Evolutionary conservation across 2,888 invertebrate genomes (phyloP).

Genomic region (Poecilobothrus nobilitatus): DNA sequence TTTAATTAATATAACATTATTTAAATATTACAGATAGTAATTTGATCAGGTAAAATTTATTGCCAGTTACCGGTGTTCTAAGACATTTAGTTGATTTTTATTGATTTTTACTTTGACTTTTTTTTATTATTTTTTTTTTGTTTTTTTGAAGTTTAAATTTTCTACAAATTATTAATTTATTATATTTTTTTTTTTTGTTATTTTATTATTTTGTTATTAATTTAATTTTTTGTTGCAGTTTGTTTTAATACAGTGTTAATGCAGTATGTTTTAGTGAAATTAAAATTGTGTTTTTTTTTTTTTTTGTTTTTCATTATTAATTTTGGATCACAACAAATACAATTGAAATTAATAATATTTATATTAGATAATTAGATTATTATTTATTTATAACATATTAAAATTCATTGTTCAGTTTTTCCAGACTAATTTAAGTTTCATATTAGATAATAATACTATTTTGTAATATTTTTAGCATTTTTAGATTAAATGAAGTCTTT

Average conservation of each 20-base stretch:
- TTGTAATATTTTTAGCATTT: too few relatives aligned
- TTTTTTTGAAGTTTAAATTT: too few relatives aligned
- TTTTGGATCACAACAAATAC: neutral
- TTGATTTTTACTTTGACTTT: too few relatives aligned
- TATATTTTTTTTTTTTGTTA: neutral
- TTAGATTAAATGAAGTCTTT: too few relatives aligned
- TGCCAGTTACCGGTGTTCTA: slow-evolving; percentile 3
- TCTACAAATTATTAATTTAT: neutral
- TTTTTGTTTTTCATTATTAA: neutral
- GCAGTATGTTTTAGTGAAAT: too few relatives aligned
- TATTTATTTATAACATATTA: neutral
- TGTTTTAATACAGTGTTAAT: neutral
- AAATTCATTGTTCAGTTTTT: neutral
- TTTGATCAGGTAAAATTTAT: neutral
- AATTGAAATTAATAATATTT: too few relatives aligned
- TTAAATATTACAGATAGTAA: neutral
- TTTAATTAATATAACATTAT: neutral
- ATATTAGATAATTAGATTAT: neutral
- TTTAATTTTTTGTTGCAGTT: neutral
- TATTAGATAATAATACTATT: too few relatives aligned
- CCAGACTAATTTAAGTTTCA: too few relatives aligned
- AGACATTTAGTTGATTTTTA: neutral
- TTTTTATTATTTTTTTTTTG: too few relatives aligned
- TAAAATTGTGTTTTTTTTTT: too few relatives aligned
- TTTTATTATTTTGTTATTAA: neutral